Evolutionary conservation across 2,113 vertebrate species (phyloP).

Genomic region (Austrofundulus limnaeus): DNA sequence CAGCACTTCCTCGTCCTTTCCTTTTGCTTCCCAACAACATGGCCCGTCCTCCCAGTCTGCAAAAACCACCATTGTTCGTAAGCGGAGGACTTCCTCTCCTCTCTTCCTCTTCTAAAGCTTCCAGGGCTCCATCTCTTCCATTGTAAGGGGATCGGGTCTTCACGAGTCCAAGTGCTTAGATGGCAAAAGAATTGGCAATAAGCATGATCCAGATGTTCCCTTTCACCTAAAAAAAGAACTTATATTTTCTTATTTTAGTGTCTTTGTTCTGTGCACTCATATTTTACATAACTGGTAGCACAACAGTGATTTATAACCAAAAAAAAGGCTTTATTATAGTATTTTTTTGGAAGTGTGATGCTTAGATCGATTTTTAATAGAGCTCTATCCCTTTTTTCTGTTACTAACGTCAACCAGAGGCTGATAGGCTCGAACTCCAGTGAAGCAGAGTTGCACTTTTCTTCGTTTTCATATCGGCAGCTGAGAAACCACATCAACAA

Average conservation of each 20-base stretch:
- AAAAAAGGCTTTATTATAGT: conserved; percentile 21
- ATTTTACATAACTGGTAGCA: conserved; percentile 42
- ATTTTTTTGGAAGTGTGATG: conserved; percentile 55
- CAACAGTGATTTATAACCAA: conserved; percentile 24
- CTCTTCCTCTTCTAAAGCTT: conserved; percentile 66
- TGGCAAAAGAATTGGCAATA: conserved; percentile 26
- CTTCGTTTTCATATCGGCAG: conserved; percentile 14
- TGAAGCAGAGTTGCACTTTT: conserved; percentile 39
- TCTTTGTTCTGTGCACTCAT: conserved; percentile 4
- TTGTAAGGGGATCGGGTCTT: conserved; percentile 41
- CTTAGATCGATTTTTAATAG: conserved; percentile 59
- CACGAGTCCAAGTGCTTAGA: conserved; percentile 23
- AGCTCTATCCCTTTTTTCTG: conserved; percentile 30
- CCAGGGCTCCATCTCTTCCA: conserved; percentile 63
- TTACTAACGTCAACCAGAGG: conserved; percentile 52
- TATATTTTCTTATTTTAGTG: conserved; percentile 19
- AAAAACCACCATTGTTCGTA: conserved; percentile 46
- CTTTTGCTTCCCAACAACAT: conserved; percentile 26
- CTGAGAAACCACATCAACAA: neutral
- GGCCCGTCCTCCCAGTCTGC: conserved; percentile 31
- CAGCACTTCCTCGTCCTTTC: conserved; percentile 62
- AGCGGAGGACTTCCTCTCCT: conserved; percentile 42
- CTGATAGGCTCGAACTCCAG: conserved; percentile 47
- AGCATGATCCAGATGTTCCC: conserved; percentile 37
- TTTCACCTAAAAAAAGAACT: conserved; percentile 37